Conservation (phyloP, 2,888 invertebrate genomes). For the Clostera curtula region DNA sequence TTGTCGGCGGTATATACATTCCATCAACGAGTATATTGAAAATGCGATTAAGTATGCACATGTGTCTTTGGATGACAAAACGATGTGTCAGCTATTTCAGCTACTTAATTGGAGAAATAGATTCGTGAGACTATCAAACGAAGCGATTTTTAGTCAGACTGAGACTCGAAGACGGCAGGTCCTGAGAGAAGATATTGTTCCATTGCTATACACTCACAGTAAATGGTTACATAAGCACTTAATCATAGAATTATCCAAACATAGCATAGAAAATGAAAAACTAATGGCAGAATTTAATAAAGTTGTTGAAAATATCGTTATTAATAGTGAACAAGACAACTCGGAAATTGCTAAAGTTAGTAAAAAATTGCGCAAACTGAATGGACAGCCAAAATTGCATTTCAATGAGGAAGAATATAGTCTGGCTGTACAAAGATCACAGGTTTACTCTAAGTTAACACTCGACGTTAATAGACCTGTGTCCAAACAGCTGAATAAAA, state of each 20-base stretch:
- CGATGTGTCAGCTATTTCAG: slow-evolving; percentile 55
- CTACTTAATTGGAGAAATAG: slow-evolving; percentile 72
- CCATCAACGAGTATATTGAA: slow-evolving; percentile 59
- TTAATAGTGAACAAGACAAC: slow-evolving; percentile 31
- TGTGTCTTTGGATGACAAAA: slow-evolving; percentile 39
- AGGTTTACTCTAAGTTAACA: slow-evolving; percentile 33
- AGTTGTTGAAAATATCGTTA: slow-evolving; percentile 22
- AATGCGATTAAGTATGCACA: slow-evolving; percentile 36
- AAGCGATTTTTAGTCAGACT: slow-evolving; percentile 39
- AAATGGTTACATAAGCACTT: slow-evolving; percentile 83
- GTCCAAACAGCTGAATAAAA: slow-evolving; percentile 36
- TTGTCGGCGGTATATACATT: slow-evolving; percentile 61
- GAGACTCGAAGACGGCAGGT: slow-evolving; percentile 43
- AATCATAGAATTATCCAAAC: slow-evolving; percentile 41
- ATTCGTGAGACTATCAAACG: slow-evolving; percentile 53
- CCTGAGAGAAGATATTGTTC: slow-evolving; percentile 69
- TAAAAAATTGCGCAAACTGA: slow-evolving; percentile 53
- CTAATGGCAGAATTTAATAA: slow-evolving; percentile 25
- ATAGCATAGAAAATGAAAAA: slow-evolving; percentile 23
- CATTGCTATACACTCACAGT: slow-evolving; percentile 80
- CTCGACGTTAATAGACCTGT: slow-evolving; percentile 46
- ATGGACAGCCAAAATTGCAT: slow-evolving; percentile 54
- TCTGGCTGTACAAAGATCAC: slow-evolving; percentile 26
- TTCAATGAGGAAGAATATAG: slow-evolving; percentile 39
- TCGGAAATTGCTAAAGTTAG: slow-evolving; percentile 40